Evolutionary conservation across 2,113 vertebrate genomes (phyloP), one percentile per base, ranked within the genome.

Genomic region (Genyomyrus donnyi): DNA sequence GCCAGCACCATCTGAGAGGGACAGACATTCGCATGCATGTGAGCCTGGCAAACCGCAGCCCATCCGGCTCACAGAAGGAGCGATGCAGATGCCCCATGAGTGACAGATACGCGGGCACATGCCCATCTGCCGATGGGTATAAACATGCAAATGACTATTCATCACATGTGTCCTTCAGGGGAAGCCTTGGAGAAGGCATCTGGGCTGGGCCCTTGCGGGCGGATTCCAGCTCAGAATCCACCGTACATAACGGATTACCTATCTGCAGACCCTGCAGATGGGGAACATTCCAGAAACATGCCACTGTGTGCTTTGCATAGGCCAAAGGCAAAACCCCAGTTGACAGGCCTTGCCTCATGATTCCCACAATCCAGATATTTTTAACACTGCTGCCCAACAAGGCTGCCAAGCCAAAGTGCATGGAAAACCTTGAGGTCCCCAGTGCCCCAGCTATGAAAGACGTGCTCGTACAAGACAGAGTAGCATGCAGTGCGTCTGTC

Each of bases 1-100:
- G 98, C 97, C 21, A 97, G 95, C 91, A 99, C 97, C 97, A 99
- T 98, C 98, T 99, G 95, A 90, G 45, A 91, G 88, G 93, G 46
- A 39, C 56, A 94, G 92, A 94, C 3, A 92, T 91, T 90, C 0
- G 1, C 74, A 80, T 1, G 86, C 62, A 77, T 10, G 17, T 86
- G 27, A 89, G 80, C 3, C n/a, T 70, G 49, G 66, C 7, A 89
- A 21, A 31, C 89, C 80, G 66, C 90, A 31, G 1, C 27, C 49
- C 86, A 77, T 39, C 89, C 85, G 42, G 88, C 0, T 89, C 3
- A 77, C 52, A 62, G 0, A 0, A 3, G 89, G 39, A 92, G 92
- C 93, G 91, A 91, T 93, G 92, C 89, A 90, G 88, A 39, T 3
- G 48, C 13, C 48, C 42, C 45, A 8, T 56, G 1, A 17, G 24